Percentiles rank a stretch among this genome's conserved stretches.
These are phyloP conservation scores for Dreissena polymorpha DNA, from an alignment of 1,140 invertebrate species.

Conservation along the genomic window DNA sequence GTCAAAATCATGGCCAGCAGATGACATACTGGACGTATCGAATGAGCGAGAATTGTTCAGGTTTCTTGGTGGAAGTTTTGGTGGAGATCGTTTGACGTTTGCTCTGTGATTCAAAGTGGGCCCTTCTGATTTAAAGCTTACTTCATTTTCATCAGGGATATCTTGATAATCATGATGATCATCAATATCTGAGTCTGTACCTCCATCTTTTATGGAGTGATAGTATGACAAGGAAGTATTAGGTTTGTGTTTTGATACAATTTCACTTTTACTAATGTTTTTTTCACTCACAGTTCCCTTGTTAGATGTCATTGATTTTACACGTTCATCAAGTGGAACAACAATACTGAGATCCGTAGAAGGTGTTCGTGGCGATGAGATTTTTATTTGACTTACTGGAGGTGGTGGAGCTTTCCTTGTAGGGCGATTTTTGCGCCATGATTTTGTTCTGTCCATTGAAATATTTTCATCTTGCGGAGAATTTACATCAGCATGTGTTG, in stretches of 20 bases:
- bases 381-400: neutral
- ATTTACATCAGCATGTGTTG: neutral
- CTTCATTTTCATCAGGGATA: constrained; percentile 25
- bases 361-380: constrained; percentile 18
- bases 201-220: constrained; percentile 42
- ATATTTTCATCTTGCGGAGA: neutral
- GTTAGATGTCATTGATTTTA: constrained; percentile 25
- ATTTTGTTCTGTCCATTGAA: neutral
- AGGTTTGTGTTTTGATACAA: neutral
- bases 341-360: constrained; percentile 22
- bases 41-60: constrained; percentile 34
- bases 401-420: constrained; percentile 42
- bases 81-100: constrained; percentile 4
- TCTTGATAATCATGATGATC: constrained; percentile 54
- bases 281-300: neutral
- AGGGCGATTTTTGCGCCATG: constrained; percentile 27
- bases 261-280: neutral
- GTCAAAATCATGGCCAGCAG: constrained; percentile 46
- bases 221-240: constrained; percentile 22
- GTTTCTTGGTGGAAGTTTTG: constrained; percentile 55
- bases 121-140: neutral
- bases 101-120: no score
- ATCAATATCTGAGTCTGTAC: neutral
- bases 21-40: constrained; percentile 51
- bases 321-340: constrained; percentile 32